Conservation (phyloP, 2,888 invertebrate genomes). For the Trachelus troglodyta region DNA sequence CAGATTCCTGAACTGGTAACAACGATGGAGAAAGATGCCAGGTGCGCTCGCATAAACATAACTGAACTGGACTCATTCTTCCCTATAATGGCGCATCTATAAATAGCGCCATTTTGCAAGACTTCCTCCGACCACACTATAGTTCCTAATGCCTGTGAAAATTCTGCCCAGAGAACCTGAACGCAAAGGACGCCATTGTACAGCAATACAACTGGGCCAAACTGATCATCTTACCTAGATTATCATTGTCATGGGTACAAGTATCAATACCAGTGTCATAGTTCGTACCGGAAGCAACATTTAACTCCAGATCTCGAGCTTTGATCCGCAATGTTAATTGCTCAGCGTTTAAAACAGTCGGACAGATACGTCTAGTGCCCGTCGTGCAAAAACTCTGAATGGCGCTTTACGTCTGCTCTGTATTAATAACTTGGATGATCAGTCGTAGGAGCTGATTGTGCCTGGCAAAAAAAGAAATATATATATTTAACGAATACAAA, state of each 20-base stretch:
- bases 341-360: neutral
- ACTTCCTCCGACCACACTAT: neutral
- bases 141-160: neutral
- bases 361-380: neutral
- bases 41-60: neutral
- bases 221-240: neutral
- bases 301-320: neutral
- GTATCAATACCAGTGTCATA: neutral
- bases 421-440: constrained; percentile 1
- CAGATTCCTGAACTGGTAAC: neutral
- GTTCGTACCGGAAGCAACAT: neutral
- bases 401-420: neutral
- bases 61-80: neutral
- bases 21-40: neutral
- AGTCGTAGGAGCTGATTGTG: neutral
- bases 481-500: neutral
- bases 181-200: neutral
- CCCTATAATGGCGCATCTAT: neutral
- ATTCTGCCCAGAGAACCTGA: neutral
- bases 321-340: neutral
- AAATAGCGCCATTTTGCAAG: neutral
- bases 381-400: neutral
- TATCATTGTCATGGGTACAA: neutral
- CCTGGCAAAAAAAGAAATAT: neutral
- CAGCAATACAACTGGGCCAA: neutral